These are phyloP conservation scores for Tachyglossus aculeatus DNA, from an alignment of 2,797 vertebrate species.

Conservation along the genomic window DNA sequence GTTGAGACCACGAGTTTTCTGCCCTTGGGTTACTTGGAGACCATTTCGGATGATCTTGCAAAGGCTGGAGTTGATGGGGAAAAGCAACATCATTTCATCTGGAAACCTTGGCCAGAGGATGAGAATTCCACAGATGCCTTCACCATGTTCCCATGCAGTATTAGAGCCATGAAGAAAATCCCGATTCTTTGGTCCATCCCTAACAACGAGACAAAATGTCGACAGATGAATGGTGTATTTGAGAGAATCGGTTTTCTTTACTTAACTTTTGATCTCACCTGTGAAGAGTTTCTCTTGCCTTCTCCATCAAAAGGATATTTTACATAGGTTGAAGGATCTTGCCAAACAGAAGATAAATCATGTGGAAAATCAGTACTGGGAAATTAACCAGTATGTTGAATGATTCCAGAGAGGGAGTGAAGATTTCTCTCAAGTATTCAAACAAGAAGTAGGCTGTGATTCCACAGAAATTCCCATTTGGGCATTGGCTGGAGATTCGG, in stretches of 20 bases:
- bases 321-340: slow-evolving; percentile 17
- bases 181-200: slow-evolving; percentile 22
- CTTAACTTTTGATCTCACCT: slow-evolving; percentile 33
- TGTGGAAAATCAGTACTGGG: slow-evolving; percentile 43
- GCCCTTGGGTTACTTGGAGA: no score
- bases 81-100: no score
- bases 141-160: background rate
- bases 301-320: slow-evolving; percentile 2
- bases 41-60: no score
- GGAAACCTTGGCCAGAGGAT: no score
- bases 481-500: slow-evolving; percentile 44
- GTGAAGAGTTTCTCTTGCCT: slow-evolving; percentile 36
- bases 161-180: slow-evolving; percentile 20
- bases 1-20: no score
- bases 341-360: slow-evolving; percentile 7
- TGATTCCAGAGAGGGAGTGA: slow-evolving; percentile 24
- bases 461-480: slow-evolving; percentile 27
- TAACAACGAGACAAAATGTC: slow-evolving; percentile 44
- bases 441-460: slow-evolving; percentile 6
- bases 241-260: slow-evolving; percentile 28
- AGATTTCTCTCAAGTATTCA: slow-evolving; percentile 42
- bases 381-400: slow-evolving; percentile 37
- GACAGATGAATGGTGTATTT: slow-evolving; percentile 36
- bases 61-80: no score
- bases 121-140: no score